Evolutionary conservation across 2,888 invertebrate genomes (phyloP), one percentile per base, ranked within the genome.

Genomic region (Apantesis nais): DNA sequence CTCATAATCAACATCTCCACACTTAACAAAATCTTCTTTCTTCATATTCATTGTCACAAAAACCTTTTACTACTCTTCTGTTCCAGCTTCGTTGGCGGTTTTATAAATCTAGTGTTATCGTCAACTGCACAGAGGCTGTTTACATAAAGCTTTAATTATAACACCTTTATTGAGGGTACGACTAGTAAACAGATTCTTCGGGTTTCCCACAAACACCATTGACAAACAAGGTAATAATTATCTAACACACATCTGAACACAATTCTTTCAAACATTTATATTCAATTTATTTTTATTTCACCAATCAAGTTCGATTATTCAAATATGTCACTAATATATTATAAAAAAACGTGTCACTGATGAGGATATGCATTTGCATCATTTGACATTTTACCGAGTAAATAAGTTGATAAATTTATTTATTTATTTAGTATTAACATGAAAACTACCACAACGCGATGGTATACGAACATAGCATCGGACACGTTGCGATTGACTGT

Each of bases 161-260:
- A 88, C 81, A 88, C 86, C 83, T 86, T 86, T 88, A 90, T 90
- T 88, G 86, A 88, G 88, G 87, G 87, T 90, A 86, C 83, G 75
- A 76, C 85, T 78, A 74, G 85, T 85, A 88, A 89, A 92, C 85
- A 90, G 75, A 86, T 83, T 83, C 83, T 82, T 85, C 85, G 92
- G 93, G 88, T 91, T 93, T 93, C 87, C 93, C 93, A 89, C 88
- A 88, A 90, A 88, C 86, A 85, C 71, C 3, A 85, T 79, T 77
- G 80, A 88, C 84, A 92, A 92, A 92, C 90, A 92, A 74, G 74
- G 64, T 75, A 80, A 68, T 81, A 78, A n/a, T 68, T 73, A 72
- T 72, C 37, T 78, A 75, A 76, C 78, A 77, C 72, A 55, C 61
- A 52, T 68, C 71, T 37, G 39, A 29, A 62, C 60, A 63, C n/a